Evolutionary conservation across 2,113 vertebrate species (phyloP), one percentile per base, ranked within the genome.

Genomic region (Amblyopsis rosae): DNA sequence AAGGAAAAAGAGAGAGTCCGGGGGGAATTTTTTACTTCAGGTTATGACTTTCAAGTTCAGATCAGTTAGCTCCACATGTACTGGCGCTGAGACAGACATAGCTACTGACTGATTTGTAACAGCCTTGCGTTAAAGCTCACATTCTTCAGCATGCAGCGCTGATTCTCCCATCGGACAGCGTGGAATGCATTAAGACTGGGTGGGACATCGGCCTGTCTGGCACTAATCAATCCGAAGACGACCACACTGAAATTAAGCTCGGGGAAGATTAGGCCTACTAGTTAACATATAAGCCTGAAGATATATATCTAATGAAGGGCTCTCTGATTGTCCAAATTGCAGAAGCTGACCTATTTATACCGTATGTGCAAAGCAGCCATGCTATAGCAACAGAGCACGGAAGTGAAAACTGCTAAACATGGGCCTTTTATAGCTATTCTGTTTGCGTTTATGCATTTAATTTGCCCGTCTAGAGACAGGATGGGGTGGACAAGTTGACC

Each of bases 251-350:
- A 72, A 53, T 47, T 60, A 50, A 79, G 73, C 56, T 65, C 72
- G 65, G 46, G 66, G 75, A 72, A 51, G 69, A 77, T 26, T 26
- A 26, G 26, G 26, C 26, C 12, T 48, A 48, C n/a, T 70, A 26
- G 49, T 51, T 15, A 26, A 51, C 13, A 51, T 11, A 51, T 3
- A 4, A 11, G 10, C 11, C 11, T 51, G 13, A 9, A 79, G 67
- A 80, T 67, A 75, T 46, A 63, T 83, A 77, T 84, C 79, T 69
- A 78, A 51, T 73, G 65, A 85, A 90, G 88, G 86, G 84, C 89
- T 87, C 81, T 89, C 87, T 73, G 85, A 87, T 91, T 90, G 82
- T 67, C 85, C 80, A 90, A 90, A 92, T 91, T 88, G 90, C 85
- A 78, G 86, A 91, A 92, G 87, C 84, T 83, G 68, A 70, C 58